These are phyloP conservation scores for Leptosomus discolor DNA, from an alignment of 2,113 vertebrate species.

Conservation along the genomic window DNA sequence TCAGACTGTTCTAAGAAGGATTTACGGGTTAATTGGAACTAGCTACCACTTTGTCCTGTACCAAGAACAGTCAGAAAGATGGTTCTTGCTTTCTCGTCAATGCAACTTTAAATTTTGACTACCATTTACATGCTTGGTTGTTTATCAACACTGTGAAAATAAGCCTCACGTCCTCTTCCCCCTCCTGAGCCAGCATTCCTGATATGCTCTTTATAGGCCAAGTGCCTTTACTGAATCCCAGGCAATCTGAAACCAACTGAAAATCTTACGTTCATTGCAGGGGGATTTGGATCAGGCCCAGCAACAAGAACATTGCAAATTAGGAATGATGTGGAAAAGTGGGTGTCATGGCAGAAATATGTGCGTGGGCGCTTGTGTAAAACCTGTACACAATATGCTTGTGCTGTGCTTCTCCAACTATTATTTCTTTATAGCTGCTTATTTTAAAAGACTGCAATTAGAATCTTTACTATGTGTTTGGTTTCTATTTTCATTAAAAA, in stretches of 20 bases:
- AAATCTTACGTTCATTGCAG: neutral
- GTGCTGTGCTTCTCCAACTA: neutral
- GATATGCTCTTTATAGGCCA: conserved; percentile 23
- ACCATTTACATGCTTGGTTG: neutral
- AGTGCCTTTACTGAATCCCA: neutral
- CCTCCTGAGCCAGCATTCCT: neutral
- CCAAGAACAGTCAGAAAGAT: neutral
- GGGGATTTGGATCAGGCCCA: conserved; percentile 42
- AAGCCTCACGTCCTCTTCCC: neutral
- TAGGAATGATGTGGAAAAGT: conserved; percentile 45
- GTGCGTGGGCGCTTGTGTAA: neutral
- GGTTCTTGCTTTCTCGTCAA: neutral
- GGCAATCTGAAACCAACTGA: conserved; percentile 34
- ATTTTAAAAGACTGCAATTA: neutral
- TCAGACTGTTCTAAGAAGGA: neutral
- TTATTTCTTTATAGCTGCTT: neutral
- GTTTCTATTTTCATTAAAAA: neutral
- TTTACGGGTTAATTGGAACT: neutral
- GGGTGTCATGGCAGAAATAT: conserved; percentile 51
- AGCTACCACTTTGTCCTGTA: neutral
- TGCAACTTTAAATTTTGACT: neutral
- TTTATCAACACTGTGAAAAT: conserved; percentile 5
- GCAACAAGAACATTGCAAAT: conserved; percentile 32
- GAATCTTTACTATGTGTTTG: neutral
- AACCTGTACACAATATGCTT: conserved; percentile 18